Evolutionary conservation across 1,140 invertebrate species (phyloP).

Genomic region (Venturia canescens): DNA sequence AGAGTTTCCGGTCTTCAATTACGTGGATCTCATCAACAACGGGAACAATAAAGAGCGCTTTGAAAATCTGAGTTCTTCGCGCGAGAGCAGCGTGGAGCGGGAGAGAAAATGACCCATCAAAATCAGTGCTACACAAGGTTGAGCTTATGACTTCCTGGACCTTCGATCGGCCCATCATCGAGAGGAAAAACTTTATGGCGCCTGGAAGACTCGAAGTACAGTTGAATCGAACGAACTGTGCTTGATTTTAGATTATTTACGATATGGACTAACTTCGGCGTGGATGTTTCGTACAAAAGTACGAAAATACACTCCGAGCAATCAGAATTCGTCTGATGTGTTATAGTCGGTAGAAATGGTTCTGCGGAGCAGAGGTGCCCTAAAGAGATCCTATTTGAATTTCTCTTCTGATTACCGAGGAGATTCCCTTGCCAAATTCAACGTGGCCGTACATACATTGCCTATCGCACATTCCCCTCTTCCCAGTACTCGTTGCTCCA

Average conservation of each 20-base stretch:
- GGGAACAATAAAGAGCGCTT: neutral
- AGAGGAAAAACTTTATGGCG: no score
- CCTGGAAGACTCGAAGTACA: no score
- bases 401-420: slow-evolving; percentile 52
- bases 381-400: slow-evolving; percentile 57
- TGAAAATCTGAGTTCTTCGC: neutral
- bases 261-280: slow-evolving; percentile 5
- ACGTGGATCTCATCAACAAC: slow-evolving; percentile 22
- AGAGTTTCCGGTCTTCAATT: slow-evolving; percentile 7
- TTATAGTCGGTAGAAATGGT: slow-evolving; percentile 41
- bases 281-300: slow-evolving; percentile 23
- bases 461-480: neutral
- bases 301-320: slow-evolving; percentile 28
- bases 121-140: no score
- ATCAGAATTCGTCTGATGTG: slow-evolving; percentile 19
- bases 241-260: neutral
- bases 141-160: no score
- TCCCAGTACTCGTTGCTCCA: neutral
- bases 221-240: neutral
- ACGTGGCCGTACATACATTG: neutral
- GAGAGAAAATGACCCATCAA: no score
- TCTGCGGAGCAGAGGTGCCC: slow-evolving; percentile 50
- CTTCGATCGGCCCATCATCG: no score
- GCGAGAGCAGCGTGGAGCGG: no score
- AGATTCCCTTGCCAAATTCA: slow-evolving; percentile 50